Evolutionary conservation across 2,113 vertebrate genomes (phyloP), one percentile per base, ranked within the genome.

Genomic region (Noctilio leporinus): DNA sequence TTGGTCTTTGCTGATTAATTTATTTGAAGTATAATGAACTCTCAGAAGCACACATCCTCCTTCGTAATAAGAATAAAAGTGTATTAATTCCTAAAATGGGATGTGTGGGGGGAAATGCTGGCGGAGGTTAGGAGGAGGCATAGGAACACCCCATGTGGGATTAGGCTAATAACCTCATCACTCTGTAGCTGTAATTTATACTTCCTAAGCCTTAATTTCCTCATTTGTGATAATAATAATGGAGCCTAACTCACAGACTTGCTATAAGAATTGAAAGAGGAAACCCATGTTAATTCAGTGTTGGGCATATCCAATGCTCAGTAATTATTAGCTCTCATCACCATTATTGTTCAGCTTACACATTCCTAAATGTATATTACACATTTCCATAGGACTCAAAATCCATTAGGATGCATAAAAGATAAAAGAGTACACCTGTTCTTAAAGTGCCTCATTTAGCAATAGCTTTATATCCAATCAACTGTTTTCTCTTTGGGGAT

Each of bases 391-490:
- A 53, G 30, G 24, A 95, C 35, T 92, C 30, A 10, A 86, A 93
- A 83, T 91, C 30, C 65, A 86, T 91, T 83, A 91, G 49, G 1
- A 53, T 49, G 53, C 72, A 69, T 94, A 67, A 76, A 94, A 93
- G 43, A 70, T 93, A 45, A 90, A 86, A 84, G 53, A 89, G 40
- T 72, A 67, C 22, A 87, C 28, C n/a, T 94, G 19, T 93, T 89
- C 33, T 81, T 70, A 86, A 92, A 89, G 3, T 17, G 76, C 16
- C 20, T 92, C 43, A 92, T 93, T 94, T 92, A 85, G 10, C 28
- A 64, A 35, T 90, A 82, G 35, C 28, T 95, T 93, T 81, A 64
- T 86, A 78, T 67, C 12, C n/a, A 85, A n/a, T 94, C 65, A 86
- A 28, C 30, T n/a, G 1, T 87, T 90, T 86, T 24, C 26, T 87